Conservation (phyloP, 2,113 vertebrate genomes). For the Ciconia boyciana region DNA sequence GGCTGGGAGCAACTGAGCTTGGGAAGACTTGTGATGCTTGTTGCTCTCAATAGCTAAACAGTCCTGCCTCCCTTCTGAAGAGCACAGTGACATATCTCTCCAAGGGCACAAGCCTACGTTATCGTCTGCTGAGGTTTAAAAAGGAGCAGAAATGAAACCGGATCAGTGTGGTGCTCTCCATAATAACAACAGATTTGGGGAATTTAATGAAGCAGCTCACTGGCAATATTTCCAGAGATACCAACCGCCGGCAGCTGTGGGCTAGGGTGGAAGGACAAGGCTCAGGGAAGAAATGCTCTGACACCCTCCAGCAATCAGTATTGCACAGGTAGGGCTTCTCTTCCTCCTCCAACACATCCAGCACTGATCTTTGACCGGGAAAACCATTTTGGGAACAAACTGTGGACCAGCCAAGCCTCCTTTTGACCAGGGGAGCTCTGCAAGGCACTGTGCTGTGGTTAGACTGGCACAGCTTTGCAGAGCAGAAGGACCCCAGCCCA, state of each 20-base stretch:
- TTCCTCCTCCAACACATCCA: neutral
- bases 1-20: neutral
- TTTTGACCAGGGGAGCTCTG: neutral
- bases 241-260: neutral
- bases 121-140: neutral
- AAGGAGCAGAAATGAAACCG: neutral
- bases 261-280: neutral
- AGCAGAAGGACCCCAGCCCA: neutral
- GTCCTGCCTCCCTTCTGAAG: neutral
- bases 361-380: neutral
- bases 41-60: neutral
- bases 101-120: neutral
- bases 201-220: neutral
- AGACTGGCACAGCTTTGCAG: neutral
- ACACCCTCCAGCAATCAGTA: neutral
- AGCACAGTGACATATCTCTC: neutral
- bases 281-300: neutral
- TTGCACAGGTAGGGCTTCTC: neutral
- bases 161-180: neutral
- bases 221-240: neutral
- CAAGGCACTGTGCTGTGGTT: neutral
- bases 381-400: neutral
- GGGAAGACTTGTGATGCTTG: neutral
- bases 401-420: neutral
- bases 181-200: neutral